Evolutionary conservation across 2,113 vertebrate genomes (phyloP).

Genomic region (Tringa solitaria): DNA sequence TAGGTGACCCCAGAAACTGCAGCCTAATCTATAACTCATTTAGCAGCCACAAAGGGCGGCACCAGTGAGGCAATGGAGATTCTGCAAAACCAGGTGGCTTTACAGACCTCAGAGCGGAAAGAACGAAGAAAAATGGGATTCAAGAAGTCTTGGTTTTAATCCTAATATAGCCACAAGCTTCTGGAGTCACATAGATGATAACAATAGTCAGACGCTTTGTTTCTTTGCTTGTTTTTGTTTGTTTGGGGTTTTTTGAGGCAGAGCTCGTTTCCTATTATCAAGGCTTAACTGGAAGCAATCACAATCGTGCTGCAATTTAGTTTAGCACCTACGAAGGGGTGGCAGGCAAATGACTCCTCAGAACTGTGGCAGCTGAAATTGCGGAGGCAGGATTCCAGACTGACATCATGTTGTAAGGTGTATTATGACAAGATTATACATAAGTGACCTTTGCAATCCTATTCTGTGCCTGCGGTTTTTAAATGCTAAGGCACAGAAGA

Average conservation of each 20-base stretch:
- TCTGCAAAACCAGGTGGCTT: not conserved
- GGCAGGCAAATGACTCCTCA: not conserved
- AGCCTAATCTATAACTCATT: not conserved
- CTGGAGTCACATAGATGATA: not conserved
- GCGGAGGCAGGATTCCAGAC: not conserved
- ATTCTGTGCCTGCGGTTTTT: not conserved
- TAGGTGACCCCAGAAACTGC: not conserved
- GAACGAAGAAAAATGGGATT: not conserved
- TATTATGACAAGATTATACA: not conserved
- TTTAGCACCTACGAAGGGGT: not conserved
- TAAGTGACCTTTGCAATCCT: not conserved
- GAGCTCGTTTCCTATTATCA: not conserved
- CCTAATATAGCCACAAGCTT: not conserved
- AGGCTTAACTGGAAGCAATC: not conserved
- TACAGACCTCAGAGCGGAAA: not conserved
- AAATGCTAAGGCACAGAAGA: not conserved
- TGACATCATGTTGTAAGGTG: not conserved
- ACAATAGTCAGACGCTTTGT: not conserved
- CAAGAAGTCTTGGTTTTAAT: not conserved
- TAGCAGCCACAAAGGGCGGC: not conserved
- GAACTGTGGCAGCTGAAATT: not conserved
- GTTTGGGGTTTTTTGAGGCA: not conserved
- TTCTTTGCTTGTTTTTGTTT: not conserved
- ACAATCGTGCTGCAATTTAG: not conserved
- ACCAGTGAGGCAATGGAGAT: not conserved